Evolutionary conservation across 2,797 vertebrate genomes (phyloP).

Genomic region (Pitangus sulphuratus): DNA sequence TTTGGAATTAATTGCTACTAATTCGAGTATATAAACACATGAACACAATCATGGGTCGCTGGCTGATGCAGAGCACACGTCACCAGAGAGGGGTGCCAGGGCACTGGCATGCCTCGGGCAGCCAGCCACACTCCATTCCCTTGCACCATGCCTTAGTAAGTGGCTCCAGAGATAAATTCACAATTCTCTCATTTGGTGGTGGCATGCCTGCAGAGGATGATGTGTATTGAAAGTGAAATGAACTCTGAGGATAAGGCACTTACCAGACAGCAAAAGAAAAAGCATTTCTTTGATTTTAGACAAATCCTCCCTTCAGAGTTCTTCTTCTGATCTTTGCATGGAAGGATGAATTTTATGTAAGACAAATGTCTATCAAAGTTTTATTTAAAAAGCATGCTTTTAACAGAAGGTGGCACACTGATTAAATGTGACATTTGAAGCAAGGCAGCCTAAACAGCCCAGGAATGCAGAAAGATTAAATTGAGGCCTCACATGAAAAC

Average conservation of each 20-base stretch:
- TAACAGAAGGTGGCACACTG: not conserved
- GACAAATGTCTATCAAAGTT: conserved; percentile 17
- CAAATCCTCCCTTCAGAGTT: not conserved
- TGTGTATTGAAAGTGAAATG: not conserved
- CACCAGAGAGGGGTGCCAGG: not conserved
- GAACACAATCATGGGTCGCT: fast-evolving
- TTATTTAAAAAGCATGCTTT: not conserved
- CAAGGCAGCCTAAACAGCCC: not conserved
- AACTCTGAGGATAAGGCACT: not conserved
- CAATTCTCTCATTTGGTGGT: not conserved
- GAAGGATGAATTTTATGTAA: not conserved
- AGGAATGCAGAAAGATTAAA: not conserved
- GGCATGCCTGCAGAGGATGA: not conserved
- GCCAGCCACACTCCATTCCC: not conserved
- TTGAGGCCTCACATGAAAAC: not conserved
- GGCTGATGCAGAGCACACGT: not conserved
- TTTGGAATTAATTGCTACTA: not conserved
- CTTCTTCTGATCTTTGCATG: conserved; percentile 26
- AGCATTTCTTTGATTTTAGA: not conserved
- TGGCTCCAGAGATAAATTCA: not conserved
- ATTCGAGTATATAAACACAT: not conserved
- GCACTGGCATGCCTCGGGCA: fast-evolving
- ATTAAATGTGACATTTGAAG: conserved; percentile 5
- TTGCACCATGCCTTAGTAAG: not conserved
- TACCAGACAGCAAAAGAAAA: not conserved